phyloP scores from a whole-genome alignment of 2,888 invertebrate genomes.

The Enoplolaimus lenunculus region DNA sequence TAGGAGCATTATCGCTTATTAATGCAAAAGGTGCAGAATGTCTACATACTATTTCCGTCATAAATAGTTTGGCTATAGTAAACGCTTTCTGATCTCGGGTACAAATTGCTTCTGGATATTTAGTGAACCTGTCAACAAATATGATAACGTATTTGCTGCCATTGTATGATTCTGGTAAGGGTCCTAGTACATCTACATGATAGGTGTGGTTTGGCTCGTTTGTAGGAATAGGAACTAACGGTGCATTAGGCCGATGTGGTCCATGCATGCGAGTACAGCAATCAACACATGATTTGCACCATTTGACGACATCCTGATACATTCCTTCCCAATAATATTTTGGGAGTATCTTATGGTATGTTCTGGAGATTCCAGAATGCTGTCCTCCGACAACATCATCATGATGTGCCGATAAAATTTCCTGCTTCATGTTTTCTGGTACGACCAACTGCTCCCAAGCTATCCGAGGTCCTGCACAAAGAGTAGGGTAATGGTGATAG shows the following conservation, averaged over 20 bases:
- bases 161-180: constrained; percentile 24
- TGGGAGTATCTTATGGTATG: constrained; percentile 19
- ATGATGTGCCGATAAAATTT: constrained; percentile 19
- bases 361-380: constrained; percentile 27
- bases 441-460: constrained; percentile 2
- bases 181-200: constrained; percentile 28
- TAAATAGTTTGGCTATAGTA: constrained; percentile 29
- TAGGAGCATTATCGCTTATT: constrained; percentile 1
- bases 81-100: constrained; percentile 33
- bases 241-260: constrained; percentile 22
- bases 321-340: constrained; percentile 27
- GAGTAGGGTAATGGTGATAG: background rate
- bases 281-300: constrained; percentile 22
- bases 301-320: constrained; percentile 22
- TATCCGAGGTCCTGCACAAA: background rate
- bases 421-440: background rate
- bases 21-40: background rate
- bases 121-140: constrained; percentile 26
- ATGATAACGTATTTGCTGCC: constrained; percentile 28
- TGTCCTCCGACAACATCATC: constrained; percentile 23
- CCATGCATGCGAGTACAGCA: constrained; percentile 24
- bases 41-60: constrained; percentile 3
- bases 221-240: no score
- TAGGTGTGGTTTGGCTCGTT: constrained; percentile 27
- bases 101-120: constrained; percentile 30